Evolutionary conservation across 1,140 invertebrate genomes (phyloP).

Genomic region (Brachionus plicatilis): DNA sequence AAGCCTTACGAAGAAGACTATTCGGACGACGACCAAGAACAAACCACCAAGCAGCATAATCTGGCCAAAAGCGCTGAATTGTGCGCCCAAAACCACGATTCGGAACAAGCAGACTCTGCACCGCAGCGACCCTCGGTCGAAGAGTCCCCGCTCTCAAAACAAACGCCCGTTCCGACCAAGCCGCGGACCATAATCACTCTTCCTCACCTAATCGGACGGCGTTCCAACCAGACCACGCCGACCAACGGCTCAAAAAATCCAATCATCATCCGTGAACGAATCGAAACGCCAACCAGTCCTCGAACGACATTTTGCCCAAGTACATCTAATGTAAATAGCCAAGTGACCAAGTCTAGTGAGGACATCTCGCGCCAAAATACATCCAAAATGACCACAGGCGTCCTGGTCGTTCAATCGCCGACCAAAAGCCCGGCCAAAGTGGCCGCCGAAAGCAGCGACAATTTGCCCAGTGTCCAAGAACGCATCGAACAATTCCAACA

Average conservation of each 20-base stretch:
- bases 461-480: conserved; percentile 34
- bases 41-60: background rate
- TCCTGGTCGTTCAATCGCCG: background rate
- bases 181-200: conserved; percentile 2
- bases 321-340: conserved; percentile 18
- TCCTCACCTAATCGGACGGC: conserved; percentile 3
- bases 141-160: background rate
- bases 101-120: background rate
- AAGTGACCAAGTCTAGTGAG: background rate
- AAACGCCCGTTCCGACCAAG: background rate
- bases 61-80: background rate
- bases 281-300: background rate
- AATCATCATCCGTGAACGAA: conserved; percentile 12
- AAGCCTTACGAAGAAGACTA: background rate
- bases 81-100: background rate
- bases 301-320: background rate
- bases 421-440: background rate
- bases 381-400: background rate
- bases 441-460: background rate
- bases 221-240: background rate
- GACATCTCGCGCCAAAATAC: background rate
- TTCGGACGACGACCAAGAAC: background rate
- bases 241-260: background rate
- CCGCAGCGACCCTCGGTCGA: background rate
- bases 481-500: conserved; percentile 36